Evolutionary conservation across 1,140 invertebrate genomes (phyloP).

Genomic region (Eriocheir sinensis): DNA sequence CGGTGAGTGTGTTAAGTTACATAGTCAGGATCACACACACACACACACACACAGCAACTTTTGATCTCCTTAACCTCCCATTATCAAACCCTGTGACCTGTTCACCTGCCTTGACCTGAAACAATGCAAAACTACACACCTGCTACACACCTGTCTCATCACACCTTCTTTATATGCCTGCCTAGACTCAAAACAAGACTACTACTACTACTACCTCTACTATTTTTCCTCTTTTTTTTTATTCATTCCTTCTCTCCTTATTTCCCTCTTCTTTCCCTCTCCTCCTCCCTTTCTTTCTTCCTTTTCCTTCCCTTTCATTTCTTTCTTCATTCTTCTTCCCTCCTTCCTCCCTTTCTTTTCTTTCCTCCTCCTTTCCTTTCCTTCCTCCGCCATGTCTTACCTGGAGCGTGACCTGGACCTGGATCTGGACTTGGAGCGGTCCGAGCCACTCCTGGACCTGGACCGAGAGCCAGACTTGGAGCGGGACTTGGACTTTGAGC

Average conservation of each 20-base stretch:
- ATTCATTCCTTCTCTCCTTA: not conserved
- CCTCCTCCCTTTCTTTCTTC: not conserved
- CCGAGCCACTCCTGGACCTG: conserved; percentile 81
- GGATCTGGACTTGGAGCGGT: conserved; percentile 71
- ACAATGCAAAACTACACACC: too few species aligned
- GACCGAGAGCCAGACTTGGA: conserved; percentile 84
- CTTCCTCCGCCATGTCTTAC: not conserved
- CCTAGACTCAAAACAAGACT: too few species aligned
- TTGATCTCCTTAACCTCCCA: too few species aligned
- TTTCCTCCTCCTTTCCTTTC: not conserved
- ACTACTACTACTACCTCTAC: too few species aligned
- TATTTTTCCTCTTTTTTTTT: not conserved
- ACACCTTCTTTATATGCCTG: too few species aligned
- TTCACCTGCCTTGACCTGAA: too few species aligned
- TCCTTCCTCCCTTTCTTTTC: not conserved
- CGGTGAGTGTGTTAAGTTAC: too few species aligned
- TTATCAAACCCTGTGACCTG: too few species aligned
- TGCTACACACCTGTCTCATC: too few species aligned
- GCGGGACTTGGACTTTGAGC: conserved; percentile 83
- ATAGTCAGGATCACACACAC: too few species aligned
- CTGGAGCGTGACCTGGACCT: conserved; percentile 70
- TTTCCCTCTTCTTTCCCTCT: not conserved
- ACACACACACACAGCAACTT: too few species aligned
- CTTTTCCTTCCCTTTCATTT: not conserved
- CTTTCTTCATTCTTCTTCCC: too few species aligned